Evolutionary conservation across 2,888 invertebrate species (phyloP).

Genomic region (Diarsia brunnea): DNA sequence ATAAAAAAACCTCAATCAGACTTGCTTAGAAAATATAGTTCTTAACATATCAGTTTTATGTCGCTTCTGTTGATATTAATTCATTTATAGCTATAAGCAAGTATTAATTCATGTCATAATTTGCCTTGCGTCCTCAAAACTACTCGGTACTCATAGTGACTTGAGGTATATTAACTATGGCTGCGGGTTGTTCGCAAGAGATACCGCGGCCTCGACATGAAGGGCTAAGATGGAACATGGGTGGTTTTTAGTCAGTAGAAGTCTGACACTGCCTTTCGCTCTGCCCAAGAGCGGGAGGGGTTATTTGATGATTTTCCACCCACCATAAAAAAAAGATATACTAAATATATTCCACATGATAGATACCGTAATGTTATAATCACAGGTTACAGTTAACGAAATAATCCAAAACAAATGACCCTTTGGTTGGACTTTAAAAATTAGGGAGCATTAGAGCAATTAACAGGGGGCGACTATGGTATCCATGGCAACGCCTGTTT

Average conservation of each 20-base stretch:
- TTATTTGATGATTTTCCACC: no score
- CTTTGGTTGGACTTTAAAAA: not conserved
- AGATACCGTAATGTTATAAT: not conserved
- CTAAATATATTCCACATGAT: no score
- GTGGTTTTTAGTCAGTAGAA: no score
- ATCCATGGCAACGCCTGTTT: slow-evolving; percentile 42
- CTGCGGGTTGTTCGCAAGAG: no score
- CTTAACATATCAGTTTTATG: not conserved
- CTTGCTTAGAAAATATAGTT: not conserved
- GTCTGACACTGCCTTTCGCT: no score
- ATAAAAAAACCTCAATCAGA: not conserved
- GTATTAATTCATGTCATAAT: not conserved
- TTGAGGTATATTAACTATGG: not conserved
- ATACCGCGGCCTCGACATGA: no score
- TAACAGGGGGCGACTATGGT: slow-evolving; percentile 20
- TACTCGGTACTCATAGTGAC: not conserved
- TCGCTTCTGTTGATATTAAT: not conserved
- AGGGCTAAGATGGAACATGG: no score
- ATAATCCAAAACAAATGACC: not conserved
- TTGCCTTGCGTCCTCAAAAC: not conserved
- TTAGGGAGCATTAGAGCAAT: no score
- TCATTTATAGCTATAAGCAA: not conserved
- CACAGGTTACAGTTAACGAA: not conserved
- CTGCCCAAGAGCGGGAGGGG: no score
- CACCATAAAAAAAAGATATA: no score